Evolutionary conservation across 2,888 invertebrate genomes (phyloP), one percentile per base, ranked within the genome.

Genomic region (Clanis bilineata): DNA sequence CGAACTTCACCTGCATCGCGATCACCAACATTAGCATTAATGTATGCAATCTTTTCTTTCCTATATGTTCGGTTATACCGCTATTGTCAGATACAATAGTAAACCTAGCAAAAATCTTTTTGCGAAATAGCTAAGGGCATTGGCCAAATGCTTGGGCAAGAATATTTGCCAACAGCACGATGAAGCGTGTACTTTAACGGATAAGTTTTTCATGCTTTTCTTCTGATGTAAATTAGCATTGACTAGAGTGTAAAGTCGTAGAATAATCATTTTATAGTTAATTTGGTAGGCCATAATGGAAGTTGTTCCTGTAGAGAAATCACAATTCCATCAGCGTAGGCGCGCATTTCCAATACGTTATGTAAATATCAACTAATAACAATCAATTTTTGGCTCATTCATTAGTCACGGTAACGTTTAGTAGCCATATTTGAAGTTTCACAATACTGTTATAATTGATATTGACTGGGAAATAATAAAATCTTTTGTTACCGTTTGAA

Each of bases 1-100:
- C 56, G 12, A 43, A 57, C 25, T 57, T 57, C 32, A 21, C 56
- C 41, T 57, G 43, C 56, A 57, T 57, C 58, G 58, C 66, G 65
- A 64, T 58, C 59, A 63, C 47, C 62, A 59, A 59, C 58, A 61
- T 41, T 58, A 59, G 58, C 62, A 63, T 58, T 51, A 62, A 72
- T 68, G 59, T 60, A 70, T 62, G 56, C 21, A 64, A 54, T 64
- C 6, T 59, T 21, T 15, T 59, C 57, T 38, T 56, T 56, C 41
- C 23, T 5, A 28, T 47, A 25, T 28, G 18, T 51, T 32, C 51
- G 3, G 41, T 51, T 51, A 28, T 32, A 51, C n/a, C 10, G 18
- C 18, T 18, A 9, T 9, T 28, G 25, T 10, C 7, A 4, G 10
- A 44, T 15, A 15, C 22, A 21, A 22, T 0, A n/a, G 22, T 28